These are phyloP conservation scores for Drosophila littoralis DNA, from an alignment of 1,140 invertebrate genomes.

Conservation along the genomic window DNA sequence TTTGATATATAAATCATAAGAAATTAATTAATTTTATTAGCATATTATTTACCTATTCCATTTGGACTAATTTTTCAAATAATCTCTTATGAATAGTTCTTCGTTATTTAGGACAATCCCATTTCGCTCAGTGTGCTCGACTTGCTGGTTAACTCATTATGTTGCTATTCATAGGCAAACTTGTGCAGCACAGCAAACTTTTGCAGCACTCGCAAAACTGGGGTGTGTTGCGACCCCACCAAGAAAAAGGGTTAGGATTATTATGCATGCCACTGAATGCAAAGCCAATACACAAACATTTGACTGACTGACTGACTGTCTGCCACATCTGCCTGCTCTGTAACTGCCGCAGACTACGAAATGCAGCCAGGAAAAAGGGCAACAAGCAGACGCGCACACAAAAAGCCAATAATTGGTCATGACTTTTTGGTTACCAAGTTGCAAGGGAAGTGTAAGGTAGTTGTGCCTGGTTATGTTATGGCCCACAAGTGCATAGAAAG, in stretches of 20 bases:
- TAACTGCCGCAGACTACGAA: conserved; percentile 31
- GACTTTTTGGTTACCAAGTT: conserved; percentile 78
- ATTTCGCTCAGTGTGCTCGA: conserved; percentile 42
- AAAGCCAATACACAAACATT: neutral
- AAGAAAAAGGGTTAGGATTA: conserved; percentile 67
- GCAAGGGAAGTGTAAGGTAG: conserved; percentile 7
- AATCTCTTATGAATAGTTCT: too few relatives aligned
- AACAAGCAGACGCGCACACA: conserved; percentile 29
- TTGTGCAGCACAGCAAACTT: conserved; percentile 61
- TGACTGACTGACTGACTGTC: conserved; percentile 5
- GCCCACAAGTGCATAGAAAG: conserved; percentile 29
- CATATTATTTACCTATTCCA: neutral
- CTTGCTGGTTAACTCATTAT: conserved; percentile 58
- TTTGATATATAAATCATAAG: too few relatives aligned
- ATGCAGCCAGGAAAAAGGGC: conserved; percentile 54
- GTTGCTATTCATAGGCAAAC: conserved; percentile 61
- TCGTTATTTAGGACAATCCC: too few relatives aligned
- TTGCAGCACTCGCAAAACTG: conserved; percentile 20
- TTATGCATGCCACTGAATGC: conserved; percentile 51
- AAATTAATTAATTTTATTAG: too few relatives aligned
- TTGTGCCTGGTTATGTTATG: neutral
- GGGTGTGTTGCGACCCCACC: conserved; percentile 28
- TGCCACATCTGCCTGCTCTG: neutral
- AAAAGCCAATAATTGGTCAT: conserved; percentile 78
- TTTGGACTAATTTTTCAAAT: too few relatives aligned